Evolutionary conservation across 2,797 vertebrate species (phyloP).

Genomic region (Garrulus glandarius): DNA sequence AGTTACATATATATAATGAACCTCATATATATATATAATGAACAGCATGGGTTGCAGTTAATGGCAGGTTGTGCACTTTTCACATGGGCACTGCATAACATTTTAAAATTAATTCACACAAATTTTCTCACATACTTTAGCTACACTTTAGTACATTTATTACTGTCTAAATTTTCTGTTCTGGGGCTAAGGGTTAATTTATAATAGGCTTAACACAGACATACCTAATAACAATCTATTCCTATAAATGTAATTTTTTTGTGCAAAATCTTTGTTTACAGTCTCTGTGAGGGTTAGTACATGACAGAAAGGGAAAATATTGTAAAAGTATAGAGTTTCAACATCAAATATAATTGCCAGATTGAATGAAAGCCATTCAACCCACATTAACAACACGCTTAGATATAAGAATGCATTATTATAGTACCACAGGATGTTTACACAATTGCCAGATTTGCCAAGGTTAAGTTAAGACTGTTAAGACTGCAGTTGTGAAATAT

Average conservation of each 20-base stretch:
- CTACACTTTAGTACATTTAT: neutral
- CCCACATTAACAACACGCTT: neutral
- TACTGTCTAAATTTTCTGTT: neutral
- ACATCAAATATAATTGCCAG: neutral
- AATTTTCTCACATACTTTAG: neutral
- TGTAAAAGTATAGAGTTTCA: neutral
- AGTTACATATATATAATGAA: neutral
- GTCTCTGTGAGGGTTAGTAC: neutral
- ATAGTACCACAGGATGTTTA: neutral
- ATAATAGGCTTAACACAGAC: neutral
- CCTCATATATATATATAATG: neutral
- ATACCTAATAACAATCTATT: neutral
- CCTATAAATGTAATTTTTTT: neutral
- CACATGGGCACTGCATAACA: neutral
- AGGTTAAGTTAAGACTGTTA: too few relatives aligned
- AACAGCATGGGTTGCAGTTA: neutral
- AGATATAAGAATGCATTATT: neutral
- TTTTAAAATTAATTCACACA: neutral
- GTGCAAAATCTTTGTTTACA: neutral
- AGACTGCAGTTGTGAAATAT: too few relatives aligned
- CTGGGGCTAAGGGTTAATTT: neutral
- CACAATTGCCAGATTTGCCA: conserved; percentile 23
- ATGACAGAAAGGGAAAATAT: neutral
- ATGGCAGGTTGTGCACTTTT: neutral
- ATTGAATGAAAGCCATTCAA: conserved; percentile 28